These are phyloP conservation scores for Pantelozetes paolii DNA, from an alignment of 2,888 invertebrate genomes.

Conservation along the genomic window DNA sequence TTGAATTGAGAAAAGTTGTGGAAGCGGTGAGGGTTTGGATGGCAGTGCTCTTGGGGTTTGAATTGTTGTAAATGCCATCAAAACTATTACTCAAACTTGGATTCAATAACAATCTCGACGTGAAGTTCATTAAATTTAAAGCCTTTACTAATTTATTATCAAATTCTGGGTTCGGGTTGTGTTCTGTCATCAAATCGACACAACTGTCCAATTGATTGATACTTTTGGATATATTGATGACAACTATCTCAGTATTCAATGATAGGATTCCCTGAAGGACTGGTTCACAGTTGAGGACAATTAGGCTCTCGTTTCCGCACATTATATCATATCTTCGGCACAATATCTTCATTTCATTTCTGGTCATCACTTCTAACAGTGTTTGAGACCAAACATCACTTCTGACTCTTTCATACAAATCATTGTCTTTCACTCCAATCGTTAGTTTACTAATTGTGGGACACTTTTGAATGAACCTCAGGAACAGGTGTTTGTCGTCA, in stretches of 20 bases:
- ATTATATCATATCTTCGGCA: background rate
- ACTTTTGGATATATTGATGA: constrained; percentile 4
- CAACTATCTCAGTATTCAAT: constrained; percentile 30
- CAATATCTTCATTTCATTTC: background rate
- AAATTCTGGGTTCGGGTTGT: background rate
- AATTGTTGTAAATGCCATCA: background rate
- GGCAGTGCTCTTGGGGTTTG: background rate
- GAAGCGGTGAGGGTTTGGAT: constrained; percentile 25
- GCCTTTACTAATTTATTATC: constrained; percentile 5
- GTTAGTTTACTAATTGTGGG: constrained; percentile 4
- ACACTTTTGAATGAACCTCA: background rate
- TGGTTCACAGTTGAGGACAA: constrained; percentile 37
- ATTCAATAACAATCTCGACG: constrained; percentile 4
- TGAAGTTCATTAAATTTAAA: constrained; percentile 36
- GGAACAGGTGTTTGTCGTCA: background rate
- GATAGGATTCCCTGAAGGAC: constrained; percentile 38
- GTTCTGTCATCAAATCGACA: background rate
- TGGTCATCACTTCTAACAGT: background rate
- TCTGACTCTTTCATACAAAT: background rate
- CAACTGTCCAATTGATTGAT: background rate
- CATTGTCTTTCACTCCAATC: background rate
- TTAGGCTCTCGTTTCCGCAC: background rate
- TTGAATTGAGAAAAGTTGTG: constrained; percentile 7
- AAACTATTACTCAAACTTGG: background rate
- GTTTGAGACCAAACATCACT: background rate